Base-by-base conservation (phyloP, 1,140 invertebrate species). In the Spodoptera frugiperda region DNA sequence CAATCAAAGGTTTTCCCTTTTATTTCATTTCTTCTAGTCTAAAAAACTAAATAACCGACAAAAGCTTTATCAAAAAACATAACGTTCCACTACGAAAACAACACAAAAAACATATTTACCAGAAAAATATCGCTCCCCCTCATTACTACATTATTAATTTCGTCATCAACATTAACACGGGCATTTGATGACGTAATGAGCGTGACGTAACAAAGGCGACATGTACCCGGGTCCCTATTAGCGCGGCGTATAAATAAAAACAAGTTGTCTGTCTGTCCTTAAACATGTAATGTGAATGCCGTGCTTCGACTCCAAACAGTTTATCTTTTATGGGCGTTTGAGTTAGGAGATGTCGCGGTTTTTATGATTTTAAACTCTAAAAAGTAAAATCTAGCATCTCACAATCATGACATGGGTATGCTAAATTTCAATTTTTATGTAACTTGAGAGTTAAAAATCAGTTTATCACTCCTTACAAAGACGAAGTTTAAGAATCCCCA, bases 231-330 rank as follows among this genome's bases (percentile, higher is more conserved):
- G 15, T 19, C 51, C 51, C 51, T 54, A 54, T 54, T 54, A 54
- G 51, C 51, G 14, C 51, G 51, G 19, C 17, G 51, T 54, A 21
- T 54, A 39, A 39, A 54, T 54, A 54, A 54, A 54, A 54, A 54
- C 51, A 54, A 11, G 51, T 15, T 54, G 51, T 21, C 51, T 54
- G 51, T 54, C 51, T 54, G 51, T 54, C 19, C 51, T 54, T 54
- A 54, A 54, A 54, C 51, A 54, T 54, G 51, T 54, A 54, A 54
- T 54, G 51, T 54, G 51, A 54, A 54, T 54, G 51, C 19, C 51
- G 51, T 54, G 51, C 51, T 21, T 19, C 51, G 51, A 54, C 51
- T 54, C 8, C 10, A 10, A 54, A 54, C 51, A 21, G 6, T 54
- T 54, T 54, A 54, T 54, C 51, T 54, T 21, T 17, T 11, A 4